Evolutionary conservation across 2,888 invertebrate genomes (phyloP), one percentile per base, ranked within the genome.

Genomic region (Megamerina dolium): DNA sequence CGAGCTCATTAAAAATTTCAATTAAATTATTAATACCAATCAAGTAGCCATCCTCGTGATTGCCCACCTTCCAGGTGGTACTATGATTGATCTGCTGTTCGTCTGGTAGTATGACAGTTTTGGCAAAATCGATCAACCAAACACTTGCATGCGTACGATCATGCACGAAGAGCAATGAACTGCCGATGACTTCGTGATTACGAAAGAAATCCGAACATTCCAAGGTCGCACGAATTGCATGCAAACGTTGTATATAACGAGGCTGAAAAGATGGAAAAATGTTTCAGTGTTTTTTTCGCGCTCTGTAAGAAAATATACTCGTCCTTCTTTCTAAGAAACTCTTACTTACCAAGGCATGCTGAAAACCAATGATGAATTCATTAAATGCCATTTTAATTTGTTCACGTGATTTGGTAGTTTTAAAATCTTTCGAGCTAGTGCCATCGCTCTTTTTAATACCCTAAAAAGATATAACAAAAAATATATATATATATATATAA

Each of bases 91-190:
- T 87, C 29, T 69, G 75, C 48, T 85, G 73, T 49, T 83, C 79
- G 1, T 80, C 78, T 0, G 92, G 89, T 27, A 95, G 76, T 12
- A 82, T 80, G 34, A 91, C 79, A 1, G 94, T 93, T 74, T 97
- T 97, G 36, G 96, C 95, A 66, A 97, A 97, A 73, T 97, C 96
- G 54, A 97, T 97, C 75, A 97, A 80, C 96, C 96, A 97, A 12
- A 93, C 83, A 49, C 88, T 89, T 20, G 93, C 90, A 64, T 83
- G 85, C 53, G 80, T 79, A 43, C 82, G 79, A 70, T 97, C 95
- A 74, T 94, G 95, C 41, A 97, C 92, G 68, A 97, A 91, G 44
- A 97, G 79, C 45, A 97, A 74, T 18, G 94, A 94, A 70, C 94
- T 94, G 50, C 93, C 92, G 58, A 94, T 92, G 37, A 95, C 81